Evolutionary conservation across 1,140 invertebrate genomes (phyloP).

Genomic region (Apis laboriosa): DNA sequence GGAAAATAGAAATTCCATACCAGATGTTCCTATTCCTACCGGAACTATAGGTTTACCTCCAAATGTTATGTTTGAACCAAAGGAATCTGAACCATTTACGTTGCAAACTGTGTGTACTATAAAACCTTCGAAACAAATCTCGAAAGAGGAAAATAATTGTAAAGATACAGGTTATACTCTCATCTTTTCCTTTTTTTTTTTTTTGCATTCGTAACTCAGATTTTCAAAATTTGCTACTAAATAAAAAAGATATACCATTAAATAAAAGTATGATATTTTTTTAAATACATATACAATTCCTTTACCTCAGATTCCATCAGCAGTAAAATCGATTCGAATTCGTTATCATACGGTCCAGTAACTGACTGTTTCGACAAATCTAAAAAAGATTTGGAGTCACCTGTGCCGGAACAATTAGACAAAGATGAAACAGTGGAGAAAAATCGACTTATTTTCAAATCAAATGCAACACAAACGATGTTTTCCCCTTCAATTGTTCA

Average conservation of each 20-base stretch:
- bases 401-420: conserved; percentile 1
- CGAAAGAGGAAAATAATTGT: conserved; percentile 21
- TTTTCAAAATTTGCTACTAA: not conserved
- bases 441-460: conserved; percentile 9
- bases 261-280: not conserved
- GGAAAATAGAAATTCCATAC: conserved; percentile 38
- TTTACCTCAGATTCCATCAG: not conserved
- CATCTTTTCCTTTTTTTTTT: not conserved
- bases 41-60: conserved; percentile 59
- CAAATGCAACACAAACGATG: conserved; percentile 32
- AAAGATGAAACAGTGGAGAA: conserved; percentile 17
- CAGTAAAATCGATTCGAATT: conserved; percentile 20
- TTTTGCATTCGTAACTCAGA: not conserved
- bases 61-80: conserved; percentile 68
- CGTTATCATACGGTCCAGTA: not conserved
- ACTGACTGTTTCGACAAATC: conserved; percentile 23
- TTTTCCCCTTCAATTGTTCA: conserved; percentile 34
- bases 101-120: conserved; percentile 55
- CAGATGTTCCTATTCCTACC: conserved; percentile 19
- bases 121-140: conserved; percentile 23
- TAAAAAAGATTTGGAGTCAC: not conserved
- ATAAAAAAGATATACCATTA: too few species aligned
- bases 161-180: conserved; percentile 29
- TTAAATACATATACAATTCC: not conserved
- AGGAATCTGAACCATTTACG: conserved; percentile 68